phyloP scores from a whole-genome alignment of 2,888 invertebrate species.

The Epistrophe grossulariae region DNA sequence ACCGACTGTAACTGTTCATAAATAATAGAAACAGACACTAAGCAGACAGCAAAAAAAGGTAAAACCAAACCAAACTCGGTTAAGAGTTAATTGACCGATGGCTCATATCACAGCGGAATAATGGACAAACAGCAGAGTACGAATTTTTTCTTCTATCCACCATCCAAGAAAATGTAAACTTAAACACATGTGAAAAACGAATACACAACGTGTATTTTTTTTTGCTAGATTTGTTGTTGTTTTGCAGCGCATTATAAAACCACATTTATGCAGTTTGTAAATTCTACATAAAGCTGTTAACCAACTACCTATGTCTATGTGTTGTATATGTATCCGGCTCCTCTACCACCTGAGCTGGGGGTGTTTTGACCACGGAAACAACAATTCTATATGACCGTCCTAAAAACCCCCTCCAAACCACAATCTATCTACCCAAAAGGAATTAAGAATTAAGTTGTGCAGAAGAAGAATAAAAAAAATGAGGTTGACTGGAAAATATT shows the following conservation, averaged over 20 bases:
- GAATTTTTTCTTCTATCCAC: background rate
- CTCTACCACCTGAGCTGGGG: background rate
- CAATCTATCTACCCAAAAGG: conserved; percentile 17
- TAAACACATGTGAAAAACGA: conserved; percentile 37
- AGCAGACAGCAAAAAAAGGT: conserved; percentile 45
- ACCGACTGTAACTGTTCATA: conserved; percentile 28
- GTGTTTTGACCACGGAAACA: conserved; percentile 42
- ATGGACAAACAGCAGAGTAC: conserved; percentile 6
- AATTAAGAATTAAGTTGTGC: conserved; percentile 50
- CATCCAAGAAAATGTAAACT: conserved; percentile 15
- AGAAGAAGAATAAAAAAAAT: conserved; percentile 22
- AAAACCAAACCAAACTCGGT: conserved; percentile 58
- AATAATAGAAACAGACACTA: conserved; percentile 18
- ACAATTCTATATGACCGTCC: background rate
- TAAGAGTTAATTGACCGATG: conserved; percentile 74
- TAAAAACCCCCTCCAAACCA: background rate
- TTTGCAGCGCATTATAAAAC: conserved; percentile 21
- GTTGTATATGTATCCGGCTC: background rate
- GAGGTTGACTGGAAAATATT: conserved; percentile 66
- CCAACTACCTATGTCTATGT: background rate
- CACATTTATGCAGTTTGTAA: conserved; percentile 37
- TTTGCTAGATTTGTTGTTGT: background rate
- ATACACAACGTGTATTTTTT: conserved; percentile 13
- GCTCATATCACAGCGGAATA: conserved; percentile 25
- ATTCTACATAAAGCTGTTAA: conserved; percentile 3